These are phyloP conservation scores for Leptodactylus fuscus DNA, from an alignment of 2,113 vertebrate species.

Conservation along the genomic window DNA sequence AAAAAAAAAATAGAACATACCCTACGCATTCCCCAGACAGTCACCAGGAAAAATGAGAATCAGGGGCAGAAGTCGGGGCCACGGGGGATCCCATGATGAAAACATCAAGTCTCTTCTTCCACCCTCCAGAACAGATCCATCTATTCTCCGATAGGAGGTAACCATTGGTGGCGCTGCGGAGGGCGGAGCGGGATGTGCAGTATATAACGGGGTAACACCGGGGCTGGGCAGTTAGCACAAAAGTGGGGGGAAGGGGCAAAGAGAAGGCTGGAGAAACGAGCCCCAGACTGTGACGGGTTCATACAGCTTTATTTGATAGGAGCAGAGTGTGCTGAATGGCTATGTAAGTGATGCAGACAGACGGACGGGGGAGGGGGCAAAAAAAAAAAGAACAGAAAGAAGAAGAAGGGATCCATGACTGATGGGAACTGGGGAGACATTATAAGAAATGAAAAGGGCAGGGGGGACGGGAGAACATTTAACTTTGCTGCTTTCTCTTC, in stretches of 20 bases:
- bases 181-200: slow-evolving; percentile 37
- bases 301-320: slow-evolving; percentile 77
- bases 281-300: slow-evolving; percentile 71
- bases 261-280: slow-evolving; percentile 70
- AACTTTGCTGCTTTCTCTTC: slow-evolving; percentile 95
- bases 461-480: slow-evolving; percentile 66
- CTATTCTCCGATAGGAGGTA: slow-evolving; percentile 1
- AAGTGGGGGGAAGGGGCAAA: slow-evolving; percentile 55
- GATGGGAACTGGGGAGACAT: slow-evolving; percentile 62
- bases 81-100: slow-evolving; percentile 54
- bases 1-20: slow-evolving; percentile 26
- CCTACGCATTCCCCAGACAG: slow-evolving; percentile 77
- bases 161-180: background rate
- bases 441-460: slow-evolving; percentile 74
- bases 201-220: slow-evolving; percentile 8
- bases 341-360: slow-evolving; percentile 61
- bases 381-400: slow-evolving; percentile 34
- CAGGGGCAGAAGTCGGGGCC: slow-evolving; percentile 64
- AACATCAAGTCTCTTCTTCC: slow-evolving; percentile 14
- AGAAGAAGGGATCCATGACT: slow-evolving; percentile 58
- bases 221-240: slow-evolving; percentile 20
- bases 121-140: slow-evolving; percentile 15
- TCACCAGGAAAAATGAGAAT: slow-evolving; percentile 74
- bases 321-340: slow-evolving; percentile 64
- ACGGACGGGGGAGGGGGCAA: background rate